A percentile compares a stretch with the other conserved stretches of the same genome.
phyloP scores from a whole-genome alignment of 2,797 vertebrate genomes.

The Podargus strigoides region DNA sequence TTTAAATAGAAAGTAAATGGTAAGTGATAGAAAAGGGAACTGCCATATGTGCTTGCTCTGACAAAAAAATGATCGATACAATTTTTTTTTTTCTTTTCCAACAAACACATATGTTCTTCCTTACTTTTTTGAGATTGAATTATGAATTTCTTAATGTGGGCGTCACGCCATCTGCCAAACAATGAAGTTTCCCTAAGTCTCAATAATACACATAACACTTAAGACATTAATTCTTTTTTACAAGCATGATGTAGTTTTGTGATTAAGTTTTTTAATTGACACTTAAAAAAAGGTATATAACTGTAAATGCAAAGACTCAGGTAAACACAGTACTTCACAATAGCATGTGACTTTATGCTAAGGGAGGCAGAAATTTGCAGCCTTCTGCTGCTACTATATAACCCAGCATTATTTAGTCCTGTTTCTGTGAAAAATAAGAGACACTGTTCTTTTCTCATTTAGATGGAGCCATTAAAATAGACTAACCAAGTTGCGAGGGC shows the following conservation, averaged over 20 bases:
- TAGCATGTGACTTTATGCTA: not conserved
- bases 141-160: constrained; percentile 10
- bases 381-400: not conserved
- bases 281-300: not conserved
- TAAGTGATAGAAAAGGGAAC: constrained; percentile 2
- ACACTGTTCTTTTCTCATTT: not conserved
- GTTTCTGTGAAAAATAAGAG: not conserved
- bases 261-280: not conserved
- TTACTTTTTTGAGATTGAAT: not conserved
- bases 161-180: constrained; percentile 48
- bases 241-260: not conserved
- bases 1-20: constrained; percentile 14
- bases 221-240: not conserved
- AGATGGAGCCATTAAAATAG: not conserved
- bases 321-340: not conserved
- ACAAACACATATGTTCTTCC: constrained; percentile 34
- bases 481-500: not conserved
- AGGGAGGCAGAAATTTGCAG: not conserved
- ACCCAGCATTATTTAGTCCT: not conserved
- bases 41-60: constrained; percentile 39
- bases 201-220: not conserved
- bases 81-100: constrained; percentile 11
- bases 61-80: not conserved
- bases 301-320: not conserved
- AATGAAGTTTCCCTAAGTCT: not conserved